Percentiles rank a stretch among this genome's conserved stretches.
Conservation (phyloP, 2,797 vertebrate species). For the Bradypodion ventrale region DNA sequence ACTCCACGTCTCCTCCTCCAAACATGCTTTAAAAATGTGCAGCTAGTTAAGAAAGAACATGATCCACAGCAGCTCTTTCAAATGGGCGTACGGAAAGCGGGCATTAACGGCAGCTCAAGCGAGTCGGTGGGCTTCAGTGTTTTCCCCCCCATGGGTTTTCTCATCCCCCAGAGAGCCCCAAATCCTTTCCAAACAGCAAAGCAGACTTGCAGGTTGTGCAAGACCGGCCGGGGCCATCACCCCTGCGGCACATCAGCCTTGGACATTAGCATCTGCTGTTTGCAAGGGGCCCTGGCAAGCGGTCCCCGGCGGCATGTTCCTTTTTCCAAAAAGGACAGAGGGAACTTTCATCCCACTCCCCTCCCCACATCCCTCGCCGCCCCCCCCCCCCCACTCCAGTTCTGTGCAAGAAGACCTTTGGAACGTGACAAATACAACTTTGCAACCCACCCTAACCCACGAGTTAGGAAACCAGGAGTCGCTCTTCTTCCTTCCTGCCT, state of each 20-base stretch:
- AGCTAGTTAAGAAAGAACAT: background rate
- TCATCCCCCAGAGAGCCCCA: slow-evolving; percentile 33
- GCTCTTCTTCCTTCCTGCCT: background rate
- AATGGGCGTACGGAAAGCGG: background rate
- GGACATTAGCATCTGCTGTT: slow-evolving; percentile 33
- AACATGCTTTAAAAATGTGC: background rate
- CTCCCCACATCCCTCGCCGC: no score
- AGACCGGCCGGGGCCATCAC: background rate
- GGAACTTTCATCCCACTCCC: background rate
- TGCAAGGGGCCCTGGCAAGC: background rate
- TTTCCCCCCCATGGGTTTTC: slow-evolving; percentile 17
- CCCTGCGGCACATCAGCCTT: slow-evolving; percentile 19
- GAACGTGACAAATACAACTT: background rate
- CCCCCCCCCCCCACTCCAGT: background rate
- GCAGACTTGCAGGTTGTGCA: slow-evolving; percentile 24
- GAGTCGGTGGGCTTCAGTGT: slow-evolving; percentile 4
- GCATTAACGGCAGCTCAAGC: background rate
- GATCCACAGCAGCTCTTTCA: background rate
- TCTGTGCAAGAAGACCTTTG: background rate
- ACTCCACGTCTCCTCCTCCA: background rate
- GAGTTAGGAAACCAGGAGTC: slow-evolving; percentile 10
- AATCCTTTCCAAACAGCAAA: slow-evolving; percentile 43
- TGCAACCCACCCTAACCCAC: background rate
- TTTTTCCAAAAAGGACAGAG: slow-evolving; percentile 19
- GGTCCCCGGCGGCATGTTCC: background rate